These are phyloP conservation scores for Euclidia mi DNA, from an alignment of 2,888 invertebrate species.

Conservation along the genomic window DNA sequence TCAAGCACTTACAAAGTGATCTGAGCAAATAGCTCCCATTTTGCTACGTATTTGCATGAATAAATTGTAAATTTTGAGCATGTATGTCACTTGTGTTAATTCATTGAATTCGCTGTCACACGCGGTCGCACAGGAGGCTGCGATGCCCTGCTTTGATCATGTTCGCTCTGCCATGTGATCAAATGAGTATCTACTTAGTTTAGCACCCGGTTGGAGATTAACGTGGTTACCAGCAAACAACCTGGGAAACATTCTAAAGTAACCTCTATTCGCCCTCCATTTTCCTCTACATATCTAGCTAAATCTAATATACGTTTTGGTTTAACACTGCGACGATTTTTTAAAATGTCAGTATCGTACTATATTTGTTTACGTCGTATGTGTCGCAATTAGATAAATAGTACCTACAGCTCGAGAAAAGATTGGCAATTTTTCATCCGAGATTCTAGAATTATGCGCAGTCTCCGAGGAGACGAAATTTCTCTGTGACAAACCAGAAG, in stretches of 20 bases:
- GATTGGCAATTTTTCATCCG: too few relatives aligned
- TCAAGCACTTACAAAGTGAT: not conserved
- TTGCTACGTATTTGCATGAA: slow-evolving; percentile 41
- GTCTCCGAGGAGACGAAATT: too few relatives aligned
- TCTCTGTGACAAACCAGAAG: too few relatives aligned
- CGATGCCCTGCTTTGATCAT: slow-evolving; percentile 82
- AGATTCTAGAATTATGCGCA: too few relatives aligned
- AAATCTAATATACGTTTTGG: too few relatives aligned
- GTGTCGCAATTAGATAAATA: too few relatives aligned
- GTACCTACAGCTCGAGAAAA: too few relatives aligned
- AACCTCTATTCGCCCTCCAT: slow-evolving; percentile 36
- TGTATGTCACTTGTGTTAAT: slow-evolving; percentile 81
- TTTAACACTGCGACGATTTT: too few relatives aligned
- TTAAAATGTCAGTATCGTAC: too few relatives aligned
- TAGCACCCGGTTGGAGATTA: slow-evolving; percentile 63
- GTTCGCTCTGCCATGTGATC: slow-evolving; percentile 84
- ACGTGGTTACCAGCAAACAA: slow-evolving; percentile 58
- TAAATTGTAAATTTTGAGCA: slow-evolving; percentile 66
- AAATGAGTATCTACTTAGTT: slow-evolving; percentile 76
- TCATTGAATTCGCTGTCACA: slow-evolving; percentile 82
- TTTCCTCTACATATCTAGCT: too few relatives aligned
- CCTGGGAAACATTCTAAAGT: slow-evolving; percentile 49
- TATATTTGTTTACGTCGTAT: too few relatives aligned
- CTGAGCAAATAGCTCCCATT: slow-evolving; percentile 25
- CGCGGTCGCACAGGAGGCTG: slow-evolving; percentile 77